Conservation (phyloP, 2,888 invertebrate genomes). For the Andrena camellia region DNA sequence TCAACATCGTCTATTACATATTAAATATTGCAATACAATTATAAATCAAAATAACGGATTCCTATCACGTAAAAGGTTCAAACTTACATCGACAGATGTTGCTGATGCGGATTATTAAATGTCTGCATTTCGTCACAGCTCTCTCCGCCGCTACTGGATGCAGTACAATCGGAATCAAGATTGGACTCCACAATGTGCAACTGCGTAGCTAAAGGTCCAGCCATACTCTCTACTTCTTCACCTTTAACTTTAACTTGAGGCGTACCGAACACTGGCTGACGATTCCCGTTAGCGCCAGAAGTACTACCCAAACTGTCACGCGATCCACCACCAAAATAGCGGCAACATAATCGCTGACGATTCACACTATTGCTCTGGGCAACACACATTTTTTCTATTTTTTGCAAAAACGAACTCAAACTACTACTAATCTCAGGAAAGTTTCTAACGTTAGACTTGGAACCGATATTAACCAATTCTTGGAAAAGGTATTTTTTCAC, state of each 20-base stretch:
- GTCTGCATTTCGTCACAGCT: conserved; percentile 95
- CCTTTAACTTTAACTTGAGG: conserved; percentile 81
- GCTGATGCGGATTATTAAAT: conserved; percentile 92
- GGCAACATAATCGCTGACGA: conserved; percentile 80
- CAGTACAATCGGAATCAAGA: conserved; percentile 97
- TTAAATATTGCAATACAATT: background rate
- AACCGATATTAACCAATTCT: conserved; percentile 79
- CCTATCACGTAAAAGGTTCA: conserved; percentile 17
- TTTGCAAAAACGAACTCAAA: conserved; percentile 80
- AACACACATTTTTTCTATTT: conserved; percentile 82
- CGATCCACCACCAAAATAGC: conserved; percentile 87
- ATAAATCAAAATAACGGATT: background rate
- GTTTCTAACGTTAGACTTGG: conserved; percentile 77
- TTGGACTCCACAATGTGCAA: conserved; percentile 91
- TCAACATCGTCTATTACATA: background rate
- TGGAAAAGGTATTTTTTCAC: conserved; percentile 83
- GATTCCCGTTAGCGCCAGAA: conserved; percentile 68
- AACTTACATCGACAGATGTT: conserved; percentile 93
- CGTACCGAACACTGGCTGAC: conserved; percentile 80
- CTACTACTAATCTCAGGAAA: conserved; percentile 80
- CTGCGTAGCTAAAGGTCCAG: conserved; percentile 91
- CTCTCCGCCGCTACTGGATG: conserved; percentile 97
- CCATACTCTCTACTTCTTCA: conserved; percentile 89
- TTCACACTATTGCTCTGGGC: conserved; percentile 82
- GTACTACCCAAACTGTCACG: conserved; percentile 76